phyloP scores from a whole-genome alignment of 2,888 invertebrate genomes.

The Caenorhabditis zanzibari region DNA sequence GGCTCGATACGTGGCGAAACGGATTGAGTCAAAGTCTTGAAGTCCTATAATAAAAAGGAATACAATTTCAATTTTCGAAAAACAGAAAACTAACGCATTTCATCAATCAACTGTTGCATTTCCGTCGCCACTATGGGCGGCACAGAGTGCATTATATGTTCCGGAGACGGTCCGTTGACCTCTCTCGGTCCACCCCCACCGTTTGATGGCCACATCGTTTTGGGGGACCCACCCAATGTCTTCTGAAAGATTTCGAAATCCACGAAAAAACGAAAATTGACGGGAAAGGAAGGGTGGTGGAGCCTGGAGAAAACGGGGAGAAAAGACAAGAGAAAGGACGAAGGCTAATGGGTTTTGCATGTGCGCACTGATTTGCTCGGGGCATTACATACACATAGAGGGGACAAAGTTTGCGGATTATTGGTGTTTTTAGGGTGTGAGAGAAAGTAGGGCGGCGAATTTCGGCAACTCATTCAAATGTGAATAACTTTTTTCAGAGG shows the following conservation, averaged over 20 bases:
- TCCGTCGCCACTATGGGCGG: constrained; percentile 59
- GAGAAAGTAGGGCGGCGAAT: background rate
- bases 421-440: background rate
- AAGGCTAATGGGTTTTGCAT: constrained; percentile 57
- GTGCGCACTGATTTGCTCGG: constrained; percentile 35
- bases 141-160: constrained; percentile 18
- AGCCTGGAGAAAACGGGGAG: background rate
- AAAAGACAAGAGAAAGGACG: constrained; percentile 22
- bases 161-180: constrained; percentile 43
- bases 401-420: background rate
- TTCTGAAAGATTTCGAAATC: constrained; percentile 14
- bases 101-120: constrained; percentile 80
- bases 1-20: constrained; percentile 97
- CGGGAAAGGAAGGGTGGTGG: background rate
- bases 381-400: constrained; percentile 17
- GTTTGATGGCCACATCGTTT: constrained; percentile 51
- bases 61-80: no score
- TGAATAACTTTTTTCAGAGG: no score
- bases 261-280: background rate
- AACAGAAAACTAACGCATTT: constrained; percentile 78
- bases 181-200: constrained; percentile 38
- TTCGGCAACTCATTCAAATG: no score
- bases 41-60: constrained; percentile 79
- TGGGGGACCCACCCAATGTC: constrained; percentile 24
- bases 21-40: constrained; percentile 95